Percentiles rank a stretch among this genome's conserved stretches.
Conservation (phyloP, 2,113 vertebrate species). For the Ceratotherium simum region DNA sequence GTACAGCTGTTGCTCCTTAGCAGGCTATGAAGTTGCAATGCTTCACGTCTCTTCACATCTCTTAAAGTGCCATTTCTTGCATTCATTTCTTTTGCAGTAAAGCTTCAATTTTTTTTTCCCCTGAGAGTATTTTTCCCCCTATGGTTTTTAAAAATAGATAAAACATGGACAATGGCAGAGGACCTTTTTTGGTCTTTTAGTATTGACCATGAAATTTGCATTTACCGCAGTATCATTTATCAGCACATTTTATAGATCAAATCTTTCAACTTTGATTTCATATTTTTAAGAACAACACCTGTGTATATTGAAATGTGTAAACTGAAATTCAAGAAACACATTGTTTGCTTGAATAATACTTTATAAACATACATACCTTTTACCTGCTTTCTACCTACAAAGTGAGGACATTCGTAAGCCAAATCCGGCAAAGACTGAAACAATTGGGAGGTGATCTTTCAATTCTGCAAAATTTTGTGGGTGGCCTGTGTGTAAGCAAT, state of each 20-base stretch:
- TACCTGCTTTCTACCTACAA: not conserved
- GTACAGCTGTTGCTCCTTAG: slow-evolving; percentile 86
- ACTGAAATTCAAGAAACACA: slow-evolving; percentile 22
- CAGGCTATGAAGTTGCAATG: slow-evolving; percentile 81
- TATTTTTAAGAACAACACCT: slow-evolving; percentile 42
- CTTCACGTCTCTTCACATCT: slow-evolving; percentile 79
- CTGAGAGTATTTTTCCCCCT: slow-evolving; percentile 53
- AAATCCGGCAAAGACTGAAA: slow-evolving; percentile 64
- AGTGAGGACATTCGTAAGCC: not conserved
- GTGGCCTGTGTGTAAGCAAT: slow-evolving; percentile 39
- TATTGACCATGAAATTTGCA: slow-evolving; percentile 64
- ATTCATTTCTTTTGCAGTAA: slow-evolving; percentile 85
- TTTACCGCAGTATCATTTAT: slow-evolving; percentile 69
- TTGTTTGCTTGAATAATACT: slow-evolving; percentile 20
- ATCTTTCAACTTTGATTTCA: slow-evolving; percentile 70
- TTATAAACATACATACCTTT: not conserved
- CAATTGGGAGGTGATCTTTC: slow-evolving; percentile 24
- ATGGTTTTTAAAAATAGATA: slow-evolving; percentile 75
- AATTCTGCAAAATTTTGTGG: not conserved
- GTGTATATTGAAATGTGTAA: slow-evolving; percentile 46
- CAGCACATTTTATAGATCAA: slow-evolving; percentile 38
- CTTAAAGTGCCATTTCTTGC: slow-evolving; percentile 79
- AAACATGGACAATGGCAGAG: slow-evolving; percentile 63
- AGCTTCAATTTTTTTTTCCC: slow-evolving; percentile 74
- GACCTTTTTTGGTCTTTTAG: slow-evolving; percentile 64